Base-by-base conservation (phyloP, 2,888 invertebrate genomes). In the Tiliacea aurago region DNA sequence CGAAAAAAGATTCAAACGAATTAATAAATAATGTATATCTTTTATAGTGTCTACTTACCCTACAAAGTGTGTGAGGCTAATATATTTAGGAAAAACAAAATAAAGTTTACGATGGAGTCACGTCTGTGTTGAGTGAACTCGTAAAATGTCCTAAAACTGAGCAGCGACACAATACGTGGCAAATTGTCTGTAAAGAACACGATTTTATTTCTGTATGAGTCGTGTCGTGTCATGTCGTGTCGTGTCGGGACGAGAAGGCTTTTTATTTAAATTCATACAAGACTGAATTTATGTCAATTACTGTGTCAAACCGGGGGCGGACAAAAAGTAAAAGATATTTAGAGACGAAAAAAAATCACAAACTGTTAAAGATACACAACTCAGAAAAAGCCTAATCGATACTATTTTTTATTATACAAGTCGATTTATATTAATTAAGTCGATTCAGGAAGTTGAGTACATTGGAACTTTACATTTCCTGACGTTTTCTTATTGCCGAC, bases 71-170 rank as follows among this genome's bases (percentile, higher is more conserved):
- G 49, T n/a, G 43, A 55, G 15, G 43, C 80, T 80, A 55, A 77
- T 65, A 80, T 81, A 64, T 76, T 63, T 66, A 63, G 58, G 53
- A 63, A 82, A 66, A 67, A 79, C 70, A 70, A 79, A 70, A 83
- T 77, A 51, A 59, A 78, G 55, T 80, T 80, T 71, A 82, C 72
- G 80, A 71, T n/a, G 56, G 23, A 56, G 65, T 51, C 83, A 80
- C 71, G 78, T 43, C 69, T 82, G 66, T 20, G 49, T 67, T 15
- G 66, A 59, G 71, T 20, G 41, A 64, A 55, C 45, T 78, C 78
- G 58, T 80, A 71, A 76, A 67, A 51, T 78, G 55, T 67, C 61
- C 37, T 56, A 62, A 37, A 70, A 58, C 62, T 65, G 78, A 55
- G 63, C 64, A 28, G 55, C 47, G 65, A 56, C 64, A 49, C 70